A percentile compares a stretch with the other conserved stretches of the same genome.
Evolutionary conservation across 2,888 invertebrate genomes (phyloP).

Genomic region (Diploptera punctata): DNA sequence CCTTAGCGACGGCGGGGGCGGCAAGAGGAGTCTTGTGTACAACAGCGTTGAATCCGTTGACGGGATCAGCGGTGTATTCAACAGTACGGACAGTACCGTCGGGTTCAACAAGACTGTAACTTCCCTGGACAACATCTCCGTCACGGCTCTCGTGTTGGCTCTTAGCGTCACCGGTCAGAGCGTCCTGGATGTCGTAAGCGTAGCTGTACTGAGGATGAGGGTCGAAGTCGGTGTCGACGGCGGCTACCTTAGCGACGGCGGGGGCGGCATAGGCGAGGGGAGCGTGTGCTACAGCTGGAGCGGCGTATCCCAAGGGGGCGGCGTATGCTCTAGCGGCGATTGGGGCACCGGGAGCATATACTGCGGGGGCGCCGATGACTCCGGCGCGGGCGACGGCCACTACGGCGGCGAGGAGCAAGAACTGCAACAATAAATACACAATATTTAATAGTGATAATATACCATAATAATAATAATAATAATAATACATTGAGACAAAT

Average conservation of each 20-base stretch:
- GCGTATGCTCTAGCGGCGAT: constrained; percentile 20
- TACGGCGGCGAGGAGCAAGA: constrained; percentile 41
- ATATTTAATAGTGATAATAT: too few relatives aligned
- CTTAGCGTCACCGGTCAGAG: constrained; percentile 45
- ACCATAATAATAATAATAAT: too few relatives aligned
- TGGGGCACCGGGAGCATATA: constrained; percentile 34
- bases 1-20: constrained; percentile 36
- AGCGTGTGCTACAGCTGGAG: constrained; percentile 48
- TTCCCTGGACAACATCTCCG: constrained; percentile 44
- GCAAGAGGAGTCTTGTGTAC: constrained; percentile 35
- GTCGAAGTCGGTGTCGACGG: constrained; percentile 44
- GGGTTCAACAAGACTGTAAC: constrained; percentile 40
- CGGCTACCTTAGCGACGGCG: constrained; percentile 29
- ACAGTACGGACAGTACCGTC: constrained; percentile 40
- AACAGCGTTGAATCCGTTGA: constrained; percentile 39
- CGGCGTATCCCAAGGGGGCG: constrained; percentile 34
- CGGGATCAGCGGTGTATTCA: constrained; percentile 38
- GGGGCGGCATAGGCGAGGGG: constrained; percentile 24
- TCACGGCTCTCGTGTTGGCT: constrained; percentile 43
- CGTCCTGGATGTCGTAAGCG: constrained; percentile 44
- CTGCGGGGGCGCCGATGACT: constrained; percentile 36
- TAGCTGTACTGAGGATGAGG: constrained; percentile 44
- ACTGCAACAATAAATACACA: too few relatives aligned
- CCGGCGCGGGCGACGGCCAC: constrained; percentile 43
- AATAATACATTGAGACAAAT: too few relatives aligned